Evolutionary conservation across 2,113 vertebrate species (phyloP).

Genomic region (Apeltes quadracus): DNA sequence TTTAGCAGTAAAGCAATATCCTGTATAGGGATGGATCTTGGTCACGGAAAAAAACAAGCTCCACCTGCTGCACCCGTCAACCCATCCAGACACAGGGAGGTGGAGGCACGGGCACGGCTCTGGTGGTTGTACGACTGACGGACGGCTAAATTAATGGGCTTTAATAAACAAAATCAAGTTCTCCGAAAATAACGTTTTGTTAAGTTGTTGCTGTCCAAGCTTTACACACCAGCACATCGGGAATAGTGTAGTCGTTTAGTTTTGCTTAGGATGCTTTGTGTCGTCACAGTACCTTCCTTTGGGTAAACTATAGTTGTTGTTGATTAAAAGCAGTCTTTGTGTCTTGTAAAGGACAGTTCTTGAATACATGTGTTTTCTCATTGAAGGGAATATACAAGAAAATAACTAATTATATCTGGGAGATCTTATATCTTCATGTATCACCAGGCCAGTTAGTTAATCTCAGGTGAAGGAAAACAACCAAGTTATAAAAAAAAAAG

Average conservation of each 20-base stretch:
- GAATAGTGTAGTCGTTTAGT: background rate
- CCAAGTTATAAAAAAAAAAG: background rate
- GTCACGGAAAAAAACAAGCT: constrained; percentile 3
- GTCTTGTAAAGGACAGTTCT: no score
- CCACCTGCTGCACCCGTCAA: constrained; percentile 7
- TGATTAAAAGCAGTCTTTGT: background rate
- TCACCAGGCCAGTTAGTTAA: background rate
- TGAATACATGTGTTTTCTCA: background rate
- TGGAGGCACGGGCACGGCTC: no score
- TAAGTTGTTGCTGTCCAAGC: background rate
- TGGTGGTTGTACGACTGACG: no score
- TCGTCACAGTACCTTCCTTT: background rate
- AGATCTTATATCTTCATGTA: background rate
- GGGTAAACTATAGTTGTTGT: background rate
- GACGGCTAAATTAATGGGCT: no score
- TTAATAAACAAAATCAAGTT: no score
- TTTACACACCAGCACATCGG: background rate
- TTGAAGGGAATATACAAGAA: background rate
- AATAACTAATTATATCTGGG: background rate
- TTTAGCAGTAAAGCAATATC: background rate
- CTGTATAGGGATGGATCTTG: constrained; percentile 17
- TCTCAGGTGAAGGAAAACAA: constrained; percentile 6
- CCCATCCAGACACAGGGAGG: constrained; percentile 4
- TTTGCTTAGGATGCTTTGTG: background rate
- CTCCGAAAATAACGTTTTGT: background rate